Percentiles rank a stretch among this genome's conserved stretches.
Evolutionary conservation across 2,888 invertebrate species (phyloP).

Genomic region (Octonoba sinensis): DNA sequence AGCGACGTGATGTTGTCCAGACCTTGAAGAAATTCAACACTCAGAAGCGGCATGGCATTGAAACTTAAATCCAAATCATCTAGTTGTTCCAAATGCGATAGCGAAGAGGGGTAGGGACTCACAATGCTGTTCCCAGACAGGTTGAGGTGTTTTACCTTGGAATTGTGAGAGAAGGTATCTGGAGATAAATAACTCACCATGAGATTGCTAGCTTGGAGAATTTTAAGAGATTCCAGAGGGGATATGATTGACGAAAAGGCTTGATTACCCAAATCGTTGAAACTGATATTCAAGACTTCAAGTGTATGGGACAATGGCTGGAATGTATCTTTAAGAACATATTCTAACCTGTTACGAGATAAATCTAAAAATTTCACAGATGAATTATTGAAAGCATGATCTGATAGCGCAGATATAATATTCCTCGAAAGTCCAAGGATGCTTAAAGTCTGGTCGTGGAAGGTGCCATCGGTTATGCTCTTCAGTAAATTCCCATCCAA

Average conservation of each 20-base stretch:
- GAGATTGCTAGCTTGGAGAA: conserved; percentile 70
- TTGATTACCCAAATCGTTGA: conserved; percentile 65
- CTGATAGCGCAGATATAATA: conserved; percentile 81
- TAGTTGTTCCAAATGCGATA: conserved; percentile 75
- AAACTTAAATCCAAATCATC: conserved; percentile 80
- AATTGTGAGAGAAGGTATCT: conserved; percentile 41
- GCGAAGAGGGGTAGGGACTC: conserved; percentile 75
- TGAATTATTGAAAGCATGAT: conserved; percentile 81
- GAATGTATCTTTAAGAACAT: conserved; percentile 65
- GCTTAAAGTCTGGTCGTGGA: conserved; percentile 75
- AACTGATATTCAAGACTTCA: conserved; percentile 66
- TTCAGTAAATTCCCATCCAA: conserved; percentile 84
- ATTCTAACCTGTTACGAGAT: conserved; percentile 77
- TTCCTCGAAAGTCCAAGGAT: conserved; percentile 78
- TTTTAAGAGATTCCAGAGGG: conserved; percentile 77
- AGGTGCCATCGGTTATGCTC: conserved; percentile 72
- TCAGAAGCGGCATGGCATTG: conserved; percentile 79
- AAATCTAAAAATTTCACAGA: conserved; percentile 80
- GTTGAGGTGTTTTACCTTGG: conserved; percentile 77
- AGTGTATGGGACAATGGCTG: conserved; percentile 57
- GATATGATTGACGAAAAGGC: conserved; percentile 72
- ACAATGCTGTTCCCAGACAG: conserved; percentile 81
- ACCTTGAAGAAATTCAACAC: conserved; percentile 75
- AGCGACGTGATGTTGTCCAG: conserved; percentile 69
- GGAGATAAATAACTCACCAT: conserved; percentile 42